Percentiles rank a stretch among this genome's conserved stretches.
Conservation (phyloP, 2,888 invertebrate genomes). For the Pandemis cinnamomeana region DNA sequence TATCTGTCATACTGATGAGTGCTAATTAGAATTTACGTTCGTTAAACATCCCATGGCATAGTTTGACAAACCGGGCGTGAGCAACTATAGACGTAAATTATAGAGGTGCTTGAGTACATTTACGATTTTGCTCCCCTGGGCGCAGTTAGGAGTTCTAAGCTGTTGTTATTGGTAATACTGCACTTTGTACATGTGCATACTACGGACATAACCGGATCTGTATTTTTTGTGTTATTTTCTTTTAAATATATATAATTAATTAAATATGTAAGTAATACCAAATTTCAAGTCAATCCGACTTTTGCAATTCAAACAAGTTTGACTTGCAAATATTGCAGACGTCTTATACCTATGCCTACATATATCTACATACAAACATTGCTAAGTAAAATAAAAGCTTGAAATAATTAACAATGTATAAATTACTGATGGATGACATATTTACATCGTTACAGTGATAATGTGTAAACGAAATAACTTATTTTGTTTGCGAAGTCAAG, state of each 20-base stretch:
- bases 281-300: no score
- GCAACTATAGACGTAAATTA: background rate
- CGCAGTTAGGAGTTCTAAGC: no score
- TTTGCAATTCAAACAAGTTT: no score
- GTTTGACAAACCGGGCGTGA: background rate
- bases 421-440: background rate
- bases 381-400: no score
- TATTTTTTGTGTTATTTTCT: no score
- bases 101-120: no score
- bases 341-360: background rate
- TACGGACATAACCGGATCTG: background rate
- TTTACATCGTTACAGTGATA: background rate
- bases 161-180: background rate
- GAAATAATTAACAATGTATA: background rate
- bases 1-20: conserved; percentile 4
- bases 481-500: conserved; percentile 58
- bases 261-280: no score
- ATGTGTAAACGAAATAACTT: background rate
- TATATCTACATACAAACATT: background rate
- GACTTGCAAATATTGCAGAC: background rate
- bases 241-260: no score
- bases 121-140: background rate
- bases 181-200: background rate
- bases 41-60: background rate
- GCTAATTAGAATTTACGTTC: conserved; percentile 11